A percentile compares a stretch with the other conserved stretches of the same genome.
Conservation (phyloP, 1,140 invertebrate genomes). For the Palaemon carinicauda region DNA sequence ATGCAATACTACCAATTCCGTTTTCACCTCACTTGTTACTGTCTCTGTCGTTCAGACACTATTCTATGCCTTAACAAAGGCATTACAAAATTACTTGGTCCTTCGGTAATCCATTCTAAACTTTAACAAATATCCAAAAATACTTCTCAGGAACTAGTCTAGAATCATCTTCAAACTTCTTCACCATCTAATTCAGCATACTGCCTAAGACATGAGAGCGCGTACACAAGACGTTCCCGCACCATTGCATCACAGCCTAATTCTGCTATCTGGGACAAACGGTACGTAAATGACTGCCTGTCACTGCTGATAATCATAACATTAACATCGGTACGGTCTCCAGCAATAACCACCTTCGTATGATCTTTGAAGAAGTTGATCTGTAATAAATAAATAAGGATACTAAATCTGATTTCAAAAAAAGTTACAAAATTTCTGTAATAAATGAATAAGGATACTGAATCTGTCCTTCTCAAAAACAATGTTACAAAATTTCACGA, state of each 20-base stretch:
- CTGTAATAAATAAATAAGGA: conserved; percentile 63
- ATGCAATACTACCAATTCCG: not conserved
- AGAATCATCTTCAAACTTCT: conserved; percentile 46
- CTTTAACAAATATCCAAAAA: conserved; percentile 30
- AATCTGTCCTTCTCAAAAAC: too few species aligned
- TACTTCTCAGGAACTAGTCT: conserved; percentile 18
- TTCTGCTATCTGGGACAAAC: conserved; percentile 69
- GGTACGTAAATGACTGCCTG: conserved; percentile 71
- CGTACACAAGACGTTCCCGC: conserved; percentile 71
- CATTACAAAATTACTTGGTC: not conserved
- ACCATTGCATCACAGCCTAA: conserved; percentile 71
- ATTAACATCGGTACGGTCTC: conserved; percentile 64
- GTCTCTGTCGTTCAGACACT: too few species aligned
- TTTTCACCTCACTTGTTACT: not conserved
- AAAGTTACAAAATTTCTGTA: too few species aligned
- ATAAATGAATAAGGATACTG: conserved; percentile 24
- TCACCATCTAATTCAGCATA: conserved; percentile 67
- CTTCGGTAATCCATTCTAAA: conserved; percentile 9
- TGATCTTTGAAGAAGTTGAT: conserved; percentile 75
- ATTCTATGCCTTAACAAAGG: too few species aligned
- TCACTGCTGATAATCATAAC: conserved; percentile 71
- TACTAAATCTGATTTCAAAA: too few species aligned
- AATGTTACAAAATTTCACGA: too few species aligned
- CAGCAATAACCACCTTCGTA: conserved; percentile 70
- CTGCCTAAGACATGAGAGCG: conserved; percentile 67